phyloP scores from a whole-genome alignment of 2,113 vertebrate genomes.

The Scatophagus argus region DNA sequence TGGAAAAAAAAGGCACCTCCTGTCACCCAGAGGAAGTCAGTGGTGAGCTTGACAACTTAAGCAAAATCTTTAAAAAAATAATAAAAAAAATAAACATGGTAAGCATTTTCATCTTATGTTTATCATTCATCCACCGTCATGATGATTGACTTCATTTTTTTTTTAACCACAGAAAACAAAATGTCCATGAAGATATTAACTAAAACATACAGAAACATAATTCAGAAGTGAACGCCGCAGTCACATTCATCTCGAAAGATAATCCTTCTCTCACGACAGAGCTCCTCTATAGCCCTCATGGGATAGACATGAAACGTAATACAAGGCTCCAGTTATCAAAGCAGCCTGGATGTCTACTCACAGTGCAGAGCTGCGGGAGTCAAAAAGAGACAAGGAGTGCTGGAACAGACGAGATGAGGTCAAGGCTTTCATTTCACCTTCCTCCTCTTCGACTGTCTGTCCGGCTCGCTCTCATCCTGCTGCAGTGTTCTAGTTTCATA shows the following conservation, averaged over 20 bases:
- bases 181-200: not conserved
- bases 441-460: not conserved
- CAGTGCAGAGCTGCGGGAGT: not conserved
- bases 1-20: not conserved
- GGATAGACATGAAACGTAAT: not conserved
- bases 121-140: not conserved
- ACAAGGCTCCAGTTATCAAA: not conserved
- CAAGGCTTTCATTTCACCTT: constrained; percentile 52
- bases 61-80: too few relatives aligned
- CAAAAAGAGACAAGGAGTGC: not conserved
- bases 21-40: not conserved
- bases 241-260: not conserved
- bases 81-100: not conserved
- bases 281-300: not conserved
- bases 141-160: not conserved
- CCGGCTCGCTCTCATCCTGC: not conserved
- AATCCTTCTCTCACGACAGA: not conserved
- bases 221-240: not conserved
- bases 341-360: not conserved
- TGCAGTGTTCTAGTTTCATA: constrained; percentile 68
- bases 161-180: not conserved
- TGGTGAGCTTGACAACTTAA: not conserved
- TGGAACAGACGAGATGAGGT: constrained; percentile 14
- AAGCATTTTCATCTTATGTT: not conserved
- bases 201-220: not conserved